These are phyloP conservation scores for Cinclus cinclus DNA, from an alignment of 2,113 vertebrate species.

Conservation along the genomic window DNA sequence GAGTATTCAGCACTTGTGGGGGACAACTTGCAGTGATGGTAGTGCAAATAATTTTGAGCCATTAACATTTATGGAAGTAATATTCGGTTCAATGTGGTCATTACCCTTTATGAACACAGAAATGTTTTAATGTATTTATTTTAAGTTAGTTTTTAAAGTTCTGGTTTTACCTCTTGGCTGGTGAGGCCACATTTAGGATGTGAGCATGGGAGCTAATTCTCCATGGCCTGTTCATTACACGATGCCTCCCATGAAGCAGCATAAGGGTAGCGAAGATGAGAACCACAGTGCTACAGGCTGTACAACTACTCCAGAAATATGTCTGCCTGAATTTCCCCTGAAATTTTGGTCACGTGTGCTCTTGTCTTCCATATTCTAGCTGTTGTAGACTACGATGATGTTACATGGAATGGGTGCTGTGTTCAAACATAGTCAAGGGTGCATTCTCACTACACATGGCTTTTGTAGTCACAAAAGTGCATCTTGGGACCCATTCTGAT, in stretches of 20 bases:
- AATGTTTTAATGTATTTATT: not conserved
- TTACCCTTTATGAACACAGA: not conserved
- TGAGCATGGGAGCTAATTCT: not conserved
- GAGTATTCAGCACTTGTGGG: not conserved
- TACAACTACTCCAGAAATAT: not conserved
- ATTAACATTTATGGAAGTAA: not conserved
- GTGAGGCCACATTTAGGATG: not conserved
- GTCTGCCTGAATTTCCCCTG: not conserved
- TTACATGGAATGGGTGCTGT: not conserved
- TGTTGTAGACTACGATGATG: not conserved
- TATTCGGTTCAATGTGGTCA: not conserved
- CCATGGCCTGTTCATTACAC: fast-evolving
- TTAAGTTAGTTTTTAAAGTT: not conserved
- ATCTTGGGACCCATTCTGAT: not conserved
- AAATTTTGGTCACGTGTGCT: not conserved
- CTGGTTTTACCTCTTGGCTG: not conserved
- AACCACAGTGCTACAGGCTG: not conserved
- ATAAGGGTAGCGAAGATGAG: not conserved
- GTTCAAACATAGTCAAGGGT: not conserved
- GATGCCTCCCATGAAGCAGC: fast-evolving
- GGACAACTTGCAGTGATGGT: not conserved
- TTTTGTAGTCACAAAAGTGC: not conserved
- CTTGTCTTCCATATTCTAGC: not conserved
- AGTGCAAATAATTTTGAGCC: not conserved
- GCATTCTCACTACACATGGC: fast-evolving